phyloP scores from a whole-genome alignment of 2,888 invertebrate genomes.

The Heliconius cydno region DNA sequence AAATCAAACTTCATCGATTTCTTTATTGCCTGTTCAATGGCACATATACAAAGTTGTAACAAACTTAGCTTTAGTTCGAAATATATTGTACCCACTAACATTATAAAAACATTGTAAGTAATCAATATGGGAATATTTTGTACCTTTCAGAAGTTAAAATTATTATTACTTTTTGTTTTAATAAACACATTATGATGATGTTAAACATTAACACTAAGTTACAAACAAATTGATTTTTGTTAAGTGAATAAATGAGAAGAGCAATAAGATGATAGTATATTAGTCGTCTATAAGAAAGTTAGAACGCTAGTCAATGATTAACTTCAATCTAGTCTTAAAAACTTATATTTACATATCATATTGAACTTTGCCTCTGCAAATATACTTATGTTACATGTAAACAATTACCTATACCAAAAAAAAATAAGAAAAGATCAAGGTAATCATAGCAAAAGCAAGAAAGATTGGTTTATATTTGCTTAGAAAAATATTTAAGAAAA shows the following conservation, averaged over 20 bases:
- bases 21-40: conserved; percentile 71
- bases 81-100: conserved; percentile 45
- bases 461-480: not conserved
- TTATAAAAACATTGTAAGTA: conserved; percentile 35
- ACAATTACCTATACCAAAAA: conserved; percentile 50
- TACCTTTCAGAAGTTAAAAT: conserved; percentile 60
- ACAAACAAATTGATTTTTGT: not conserved
- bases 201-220: conserved; percentile 8
- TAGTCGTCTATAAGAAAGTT: conserved; percentile 50
- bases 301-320: conserved; percentile 72
- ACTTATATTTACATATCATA: conserved; percentile 43
- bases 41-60: conserved; percentile 57
- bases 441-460: conserved; percentile 69
- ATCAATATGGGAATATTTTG: conserved; percentile 65
- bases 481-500: not conserved
- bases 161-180: not conserved
- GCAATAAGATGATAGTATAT: conserved; percentile 38
- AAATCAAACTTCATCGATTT: conserved; percentile 48
- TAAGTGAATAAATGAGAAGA: not conserved
- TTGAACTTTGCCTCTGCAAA: conserved; percentile 31
- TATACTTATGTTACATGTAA: conserved; percentile 51
- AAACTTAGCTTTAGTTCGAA: conserved; percentile 25
- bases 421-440: conserved; percentile 78
- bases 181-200: conserved; percentile 1
- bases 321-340: conserved; percentile 76